Evolutionary conservation across 2,888 invertebrate species (phyloP).

Genomic region (Agrypnus murinus): DNA sequence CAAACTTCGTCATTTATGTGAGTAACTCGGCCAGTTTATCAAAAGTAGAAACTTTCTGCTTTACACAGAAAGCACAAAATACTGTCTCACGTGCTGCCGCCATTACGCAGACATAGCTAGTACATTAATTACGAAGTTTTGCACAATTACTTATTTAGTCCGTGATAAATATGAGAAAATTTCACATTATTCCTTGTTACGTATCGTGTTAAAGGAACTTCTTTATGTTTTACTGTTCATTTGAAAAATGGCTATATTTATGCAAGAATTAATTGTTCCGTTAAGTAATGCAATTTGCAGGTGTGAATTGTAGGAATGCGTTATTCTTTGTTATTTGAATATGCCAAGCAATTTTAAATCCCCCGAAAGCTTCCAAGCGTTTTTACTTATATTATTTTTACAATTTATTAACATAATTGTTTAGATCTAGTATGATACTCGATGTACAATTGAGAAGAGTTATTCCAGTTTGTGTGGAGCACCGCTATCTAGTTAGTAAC

Average conservation of each 20-base stretch:
- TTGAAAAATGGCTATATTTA: conserved; percentile 15
- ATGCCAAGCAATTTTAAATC: too few relatives aligned
- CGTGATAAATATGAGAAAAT: conserved; percentile 48
- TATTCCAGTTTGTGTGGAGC: too few relatives aligned
- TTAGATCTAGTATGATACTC: too few relatives aligned
- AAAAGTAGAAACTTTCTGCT: conserved; percentile 57
- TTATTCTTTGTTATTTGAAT: too few relatives aligned
- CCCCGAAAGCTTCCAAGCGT: too few relatives aligned
- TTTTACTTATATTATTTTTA: too few relatives aligned
- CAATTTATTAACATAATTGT: too few relatives aligned
- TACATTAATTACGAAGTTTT: conserved; percentile 52
- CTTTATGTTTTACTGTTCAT: conserved; percentile 5
- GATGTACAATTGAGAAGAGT: too few relatives aligned
- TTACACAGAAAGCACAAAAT: conserved; percentile 49
- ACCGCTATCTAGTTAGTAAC: too few relatives aligned
- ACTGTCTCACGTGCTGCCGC: conserved; percentile 55
- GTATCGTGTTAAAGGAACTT: neutral
- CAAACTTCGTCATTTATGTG: conserved; percentile 58
- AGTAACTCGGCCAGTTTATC: conserved; percentile 57
- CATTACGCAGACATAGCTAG: conserved; percentile 47
- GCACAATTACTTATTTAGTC: conserved; percentile 49
- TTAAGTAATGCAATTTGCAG: too few relatives aligned
- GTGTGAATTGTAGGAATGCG: too few relatives aligned
- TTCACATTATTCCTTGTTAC: conserved; percentile 41
- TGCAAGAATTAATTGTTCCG: too few relatives aligned